Evolutionary conservation across 2,888 invertebrate genomes (phyloP), one percentile per base, ranked within the genome.

Genomic region (Microplitis manilae): DNA sequence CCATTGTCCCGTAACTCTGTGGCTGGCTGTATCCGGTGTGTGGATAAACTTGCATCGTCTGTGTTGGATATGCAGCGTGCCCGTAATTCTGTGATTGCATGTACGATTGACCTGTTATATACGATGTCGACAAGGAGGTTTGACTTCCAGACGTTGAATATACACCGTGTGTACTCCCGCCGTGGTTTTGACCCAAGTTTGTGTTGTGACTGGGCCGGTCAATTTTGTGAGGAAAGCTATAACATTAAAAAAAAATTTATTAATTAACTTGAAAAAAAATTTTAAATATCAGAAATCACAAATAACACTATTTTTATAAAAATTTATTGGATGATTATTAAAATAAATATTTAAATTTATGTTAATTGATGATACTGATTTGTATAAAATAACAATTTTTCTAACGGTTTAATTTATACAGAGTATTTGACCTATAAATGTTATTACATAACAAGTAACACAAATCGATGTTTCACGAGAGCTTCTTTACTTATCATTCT

Each of bases 181-280:
- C 83, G 80, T 87, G 87, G 68, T 85, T 80, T 79, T 88, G 88
- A 77, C 84, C 87, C 70, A 86, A 84, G 82, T 84, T 86, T 68
- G 86, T 79, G 68, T 83, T 83, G 82, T 88, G 86, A 81, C 86
- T 80, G 41, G 87, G 86, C 79, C 90, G 86, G 77, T 90, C 90
- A 86, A 90, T 87, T 81, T 90, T 90, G 77, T 88, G 88, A 76
- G 90, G 89, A 78, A 89, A 90, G 83, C 90, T 90, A 86, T 5
- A 82, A 83, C 13, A 71, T 13, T 79, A 50, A 79, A 71, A 71
- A 60, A 60, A 72, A 17, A 6, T 17, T 8, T 61, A 74, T 71
- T 65, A 75, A 13, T 71, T 38, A 61, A 38, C 60, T 13, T 41
- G 20, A 15, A 41, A 30, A 30, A 30, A 30, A 30, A 30, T 30